Percentiles rank a stretch among this genome's conserved stretches.
phyloP scores from a whole-genome alignment of 2,113 vertebrate genomes.

The Otis tarda region DNA sequence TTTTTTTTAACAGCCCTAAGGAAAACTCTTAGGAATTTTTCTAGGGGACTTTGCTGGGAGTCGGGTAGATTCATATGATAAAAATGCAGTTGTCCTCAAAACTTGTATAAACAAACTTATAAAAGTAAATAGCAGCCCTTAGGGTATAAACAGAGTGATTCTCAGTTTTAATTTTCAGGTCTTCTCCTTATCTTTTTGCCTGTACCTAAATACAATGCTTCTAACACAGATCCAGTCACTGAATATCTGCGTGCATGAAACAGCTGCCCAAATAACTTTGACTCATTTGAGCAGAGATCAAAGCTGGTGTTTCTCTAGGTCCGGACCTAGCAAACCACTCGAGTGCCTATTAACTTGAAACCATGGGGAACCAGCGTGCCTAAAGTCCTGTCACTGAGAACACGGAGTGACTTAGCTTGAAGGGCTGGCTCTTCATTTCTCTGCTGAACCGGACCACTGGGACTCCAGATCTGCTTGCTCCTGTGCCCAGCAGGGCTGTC shows the following conservation, averaged over 20 bases:
- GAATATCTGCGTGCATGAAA: background rate
- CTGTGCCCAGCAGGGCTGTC: background rate
- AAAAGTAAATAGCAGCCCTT: constrained; percentile 38
- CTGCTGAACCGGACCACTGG: background rate
- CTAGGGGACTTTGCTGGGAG: background rate
- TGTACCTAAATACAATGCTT: background rate
- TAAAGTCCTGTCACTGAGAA: background rate
- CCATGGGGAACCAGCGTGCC: background rate
- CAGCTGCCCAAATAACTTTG: background rate
- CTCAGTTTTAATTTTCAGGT: constrained; percentile 37
- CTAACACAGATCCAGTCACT: background rate
- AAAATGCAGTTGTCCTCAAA: constrained; percentile 61
- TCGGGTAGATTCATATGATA: constrained; percentile 29
- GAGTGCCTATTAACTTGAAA: background rate
- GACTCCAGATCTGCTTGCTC: background rate
- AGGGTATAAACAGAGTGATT: constrained; percentile 55
- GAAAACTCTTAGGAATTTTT: constrained; percentile 31
- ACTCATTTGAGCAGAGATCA: background rate
- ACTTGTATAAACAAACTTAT: constrained; percentile 58
- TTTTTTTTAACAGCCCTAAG: constrained; percentile 14
- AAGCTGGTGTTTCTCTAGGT: background rate
- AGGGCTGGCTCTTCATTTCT: background rate
- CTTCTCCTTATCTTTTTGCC: constrained; percentile 7
- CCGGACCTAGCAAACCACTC: background rate
- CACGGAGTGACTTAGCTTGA: background rate